Conservation (phyloP, 2,113 vertebrate species). For the Anas platyrhynchos region DNA sequence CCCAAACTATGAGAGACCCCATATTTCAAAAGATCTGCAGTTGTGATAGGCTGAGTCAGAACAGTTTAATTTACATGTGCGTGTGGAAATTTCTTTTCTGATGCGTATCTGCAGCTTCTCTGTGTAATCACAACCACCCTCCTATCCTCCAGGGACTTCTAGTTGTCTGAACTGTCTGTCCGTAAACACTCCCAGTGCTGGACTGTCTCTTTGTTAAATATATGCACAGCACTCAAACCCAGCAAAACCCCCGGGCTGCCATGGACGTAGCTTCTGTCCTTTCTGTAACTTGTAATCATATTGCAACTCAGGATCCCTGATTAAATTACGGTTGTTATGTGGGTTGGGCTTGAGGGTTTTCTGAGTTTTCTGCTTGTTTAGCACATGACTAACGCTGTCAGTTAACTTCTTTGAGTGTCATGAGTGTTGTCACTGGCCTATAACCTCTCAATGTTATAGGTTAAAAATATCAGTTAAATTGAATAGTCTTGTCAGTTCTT, state of each 20-base stretch:
- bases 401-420: not conserved
- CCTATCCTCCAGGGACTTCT: not conserved
- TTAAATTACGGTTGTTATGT: constrained; percentile 17
- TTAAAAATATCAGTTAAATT: not conserved
- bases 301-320: constrained; percentile 3
- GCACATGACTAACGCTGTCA: not conserved
- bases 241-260: not conserved
- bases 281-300: constrained; percentile 32
- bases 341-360: not conserved
- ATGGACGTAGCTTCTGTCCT: not conserved
- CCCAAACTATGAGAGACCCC: not conserved
- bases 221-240: not conserved
- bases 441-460: not conserved
- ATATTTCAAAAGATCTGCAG: not conserved
- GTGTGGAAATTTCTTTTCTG: not conserved
- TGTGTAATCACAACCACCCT: not conserved
- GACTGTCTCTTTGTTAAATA: not conserved
- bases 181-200: not conserved
- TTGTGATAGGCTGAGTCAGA: not conserved
- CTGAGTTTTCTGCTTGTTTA: constrained; percentile 22
- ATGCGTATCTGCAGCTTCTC: not conserved
- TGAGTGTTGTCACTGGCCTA: not conserved
- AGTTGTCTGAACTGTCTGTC: not conserved
- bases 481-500: not conserved
- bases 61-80: not conserved